Evolutionary conservation across 1,140 invertebrate species (phyloP), one percentile per base, ranked within the genome.

Genomic region (Nymphalis io): DNA sequence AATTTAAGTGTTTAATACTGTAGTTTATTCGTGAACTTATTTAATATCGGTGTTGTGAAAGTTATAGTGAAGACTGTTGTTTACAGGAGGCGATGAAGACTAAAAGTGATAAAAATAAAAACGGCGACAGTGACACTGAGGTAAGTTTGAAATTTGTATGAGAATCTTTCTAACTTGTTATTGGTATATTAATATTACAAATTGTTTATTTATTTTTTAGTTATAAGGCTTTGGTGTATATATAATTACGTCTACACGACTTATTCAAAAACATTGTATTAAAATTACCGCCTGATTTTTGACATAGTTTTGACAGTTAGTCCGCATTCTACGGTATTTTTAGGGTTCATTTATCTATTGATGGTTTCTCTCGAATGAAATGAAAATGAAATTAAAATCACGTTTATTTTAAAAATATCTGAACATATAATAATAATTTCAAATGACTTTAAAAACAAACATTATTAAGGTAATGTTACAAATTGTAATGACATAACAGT

Each of bases 41-140:
- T 57, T 77, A 82, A 83, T 79, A 81, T 84, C 67, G 69, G 82
- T 84, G 80, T 75, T 81, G 85, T 86, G 82, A 80, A 70, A 83
- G 83, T 88, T 88, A 78, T 70, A 83, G 87, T 84, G 83, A 78
- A 65, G 77, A 78, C 70, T 82, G 72, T 82, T 80, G 63, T 81
- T 85, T 71, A 42, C 82, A 83, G 87, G 81, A 88, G 79, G 85
- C 76, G 75, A 91, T 91, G 88, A 91, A 91, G 87, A 91, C 88
- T 75, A 91, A 90, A 89, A 82, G 82, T 72, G 85, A 88, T 74
- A 90, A 91, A 80, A 88, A 85, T 76, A 89, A 88, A 72, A 83
- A 84, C 76, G 89, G 83, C 23, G 89, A 91, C 55, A 83, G 73
- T 68, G 85, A 89, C 46, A 78, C 83, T 44, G 89, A 91, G 87